These are phyloP conservation scores for Etheostoma spectabile DNA, from an alignment of 2,113 vertebrate genomes.

Conservation along the genomic window DNA sequence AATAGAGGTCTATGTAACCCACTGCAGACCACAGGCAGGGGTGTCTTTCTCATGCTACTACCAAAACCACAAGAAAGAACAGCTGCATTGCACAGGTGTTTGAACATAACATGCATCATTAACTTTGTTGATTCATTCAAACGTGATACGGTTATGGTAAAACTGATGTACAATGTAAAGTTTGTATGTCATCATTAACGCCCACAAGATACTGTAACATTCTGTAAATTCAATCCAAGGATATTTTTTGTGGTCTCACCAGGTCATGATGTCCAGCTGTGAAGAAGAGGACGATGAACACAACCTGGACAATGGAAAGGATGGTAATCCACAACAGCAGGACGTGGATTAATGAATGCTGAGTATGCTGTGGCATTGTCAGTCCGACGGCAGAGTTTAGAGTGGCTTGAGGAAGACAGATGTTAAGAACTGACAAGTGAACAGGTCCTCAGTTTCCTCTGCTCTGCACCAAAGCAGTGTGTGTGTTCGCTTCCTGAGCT, in stretches of 20 bases:
- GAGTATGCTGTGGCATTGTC: constrained; percentile 59
- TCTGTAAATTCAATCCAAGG: background rate
- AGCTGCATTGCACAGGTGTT: constrained; percentile 36
- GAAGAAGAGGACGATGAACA: constrained; percentile 65
- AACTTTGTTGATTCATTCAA: background rate
- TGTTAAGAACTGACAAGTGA: constrained; percentile 33
- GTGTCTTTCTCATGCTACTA: constrained; percentile 47
- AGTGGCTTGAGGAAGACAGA: constrained; percentile 49
- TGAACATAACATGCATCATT: background rate
- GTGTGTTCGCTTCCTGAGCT: constrained; percentile 73
- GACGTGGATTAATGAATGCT: constrained; percentile 54
- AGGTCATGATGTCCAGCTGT: constrained; percentile 27
- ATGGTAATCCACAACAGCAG: constrained; percentile 74
- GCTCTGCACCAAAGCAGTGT: constrained; percentile 46
- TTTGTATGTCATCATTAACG: background rate
- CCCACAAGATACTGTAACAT: background rate
- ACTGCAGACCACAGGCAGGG: constrained; percentile 46
- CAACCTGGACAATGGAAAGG: constrained; percentile 65
- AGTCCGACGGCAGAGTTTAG: constrained; percentile 16
- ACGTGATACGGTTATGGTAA: background rate
- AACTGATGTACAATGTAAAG: background rate
- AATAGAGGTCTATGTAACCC: background rate
- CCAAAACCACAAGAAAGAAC: constrained; percentile 64
- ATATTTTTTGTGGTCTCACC: constrained; percentile 67
- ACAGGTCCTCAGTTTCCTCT: constrained; percentile 70